These are phyloP conservation scores for Microdon myrmicae DNA, from an alignment of 2,888 invertebrate genomes.

Conservation along the genomic window DNA sequence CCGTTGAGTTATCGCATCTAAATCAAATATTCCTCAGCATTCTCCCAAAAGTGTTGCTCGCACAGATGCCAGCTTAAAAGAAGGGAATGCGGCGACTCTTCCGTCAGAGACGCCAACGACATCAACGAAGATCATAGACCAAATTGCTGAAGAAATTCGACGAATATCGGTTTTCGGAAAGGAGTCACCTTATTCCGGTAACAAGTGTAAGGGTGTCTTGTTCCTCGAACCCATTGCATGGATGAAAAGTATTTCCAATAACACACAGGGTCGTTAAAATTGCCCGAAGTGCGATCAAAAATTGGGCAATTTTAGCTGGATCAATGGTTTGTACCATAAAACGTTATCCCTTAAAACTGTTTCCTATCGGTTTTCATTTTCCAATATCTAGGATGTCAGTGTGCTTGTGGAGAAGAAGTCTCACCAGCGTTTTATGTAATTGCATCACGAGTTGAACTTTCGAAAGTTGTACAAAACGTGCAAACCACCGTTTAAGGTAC, in stretches of 20 bases:
- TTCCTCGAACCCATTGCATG: slow-evolving; percentile 91
- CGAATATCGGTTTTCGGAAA: slow-evolving; percentile 56
- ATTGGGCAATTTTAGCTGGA: slow-evolving; percentile 91
- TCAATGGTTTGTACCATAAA: slow-evolving; percentile 79
- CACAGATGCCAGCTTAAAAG: slow-evolving; percentile 9
- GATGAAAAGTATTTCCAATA: slow-evolving; percentile 81
- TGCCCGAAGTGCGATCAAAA: slow-evolving; percentile 88
- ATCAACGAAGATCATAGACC: slow-evolving; percentile 58
- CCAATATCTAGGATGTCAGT: slow-evolving; percentile 79
- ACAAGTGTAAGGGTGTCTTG: slow-evolving; percentile 77
- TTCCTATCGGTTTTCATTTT: no score
- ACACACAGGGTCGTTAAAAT: slow-evolving; percentile 82
- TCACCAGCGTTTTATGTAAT: slow-evolving; percentile 92
- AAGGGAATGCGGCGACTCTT: slow-evolving; percentile 1
- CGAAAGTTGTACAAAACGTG: slow-evolving; percentile 87
- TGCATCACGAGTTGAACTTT: slow-evolving; percentile 90
- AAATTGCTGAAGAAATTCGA: slow-evolving; percentile 60
- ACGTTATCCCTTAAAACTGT: no score
- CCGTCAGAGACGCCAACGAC: slow-evolving; percentile 24
- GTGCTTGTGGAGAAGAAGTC: slow-evolving; percentile 89
- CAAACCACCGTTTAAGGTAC: slow-evolving; percentile 81
- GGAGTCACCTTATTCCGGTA: slow-evolving; percentile 52
- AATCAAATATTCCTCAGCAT: slow-evolving; percentile 82
- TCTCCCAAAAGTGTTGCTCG: slow-evolving; percentile 54
- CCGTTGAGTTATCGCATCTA: slow-evolving; percentile 82